Conservation (phyloP, 2,113 vertebrate species). For the Prinia subflava region DNA sequence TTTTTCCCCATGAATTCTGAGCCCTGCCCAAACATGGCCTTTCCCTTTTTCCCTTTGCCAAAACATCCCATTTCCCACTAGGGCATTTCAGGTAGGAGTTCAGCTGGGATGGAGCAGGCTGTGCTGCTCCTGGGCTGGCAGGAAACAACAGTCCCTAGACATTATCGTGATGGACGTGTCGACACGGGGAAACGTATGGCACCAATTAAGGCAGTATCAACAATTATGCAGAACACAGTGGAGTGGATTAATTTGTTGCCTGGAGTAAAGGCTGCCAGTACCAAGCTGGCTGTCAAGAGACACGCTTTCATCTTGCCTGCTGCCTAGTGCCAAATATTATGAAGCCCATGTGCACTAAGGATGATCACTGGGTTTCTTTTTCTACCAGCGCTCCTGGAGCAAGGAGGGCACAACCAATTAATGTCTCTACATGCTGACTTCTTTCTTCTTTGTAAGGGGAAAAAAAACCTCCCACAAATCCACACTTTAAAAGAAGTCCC, state of each 20-base stretch:
- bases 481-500: background rate
- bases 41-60: background rate
- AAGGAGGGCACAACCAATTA: background rate
- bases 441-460: background rate
- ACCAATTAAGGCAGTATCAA: slow-evolving; percentile 58
- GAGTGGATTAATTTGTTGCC: slow-evolving; percentile 57
- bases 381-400: background rate
- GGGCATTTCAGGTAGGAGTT: background rate
- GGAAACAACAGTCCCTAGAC: slow-evolving; percentile 23
- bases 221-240: slow-evolving; percentile 56
- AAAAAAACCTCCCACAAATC: background rate
- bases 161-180: slow-evolving; percentile 4
- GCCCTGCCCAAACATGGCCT: background rate
- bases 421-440: background rate
- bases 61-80: background rate
- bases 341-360: background rate
- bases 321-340: slow-evolving; percentile 19
- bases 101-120: background rate
- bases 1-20: background rate
- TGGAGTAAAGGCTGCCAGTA: slow-evolving; percentile 49
- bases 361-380: background rate
- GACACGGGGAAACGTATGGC: slow-evolving; percentile 18
- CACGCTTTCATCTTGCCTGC: slow-evolving; percentile 17
- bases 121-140: background rate
- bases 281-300: slow-evolving; percentile 32